A percentile compares a stretch with the other conserved stretches of the same genome.
Evolutionary conservation across 2,888 invertebrate genomes (phyloP).

Genomic region (Mythimna impura): DNA sequence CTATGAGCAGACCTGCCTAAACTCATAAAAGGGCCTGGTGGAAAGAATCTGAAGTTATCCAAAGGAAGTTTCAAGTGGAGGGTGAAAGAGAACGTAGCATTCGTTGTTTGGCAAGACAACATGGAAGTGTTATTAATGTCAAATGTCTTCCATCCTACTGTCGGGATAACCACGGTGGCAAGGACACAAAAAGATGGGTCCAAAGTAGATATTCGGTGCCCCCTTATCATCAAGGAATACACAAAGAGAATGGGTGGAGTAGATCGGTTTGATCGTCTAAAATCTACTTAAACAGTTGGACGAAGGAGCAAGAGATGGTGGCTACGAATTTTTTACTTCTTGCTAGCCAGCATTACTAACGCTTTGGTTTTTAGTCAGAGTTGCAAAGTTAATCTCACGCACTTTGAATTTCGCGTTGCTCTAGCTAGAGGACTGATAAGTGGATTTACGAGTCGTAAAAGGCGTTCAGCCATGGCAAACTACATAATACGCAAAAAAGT

Average conservation of each 20-base stretch:
- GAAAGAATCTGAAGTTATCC: constrained; percentile 21
- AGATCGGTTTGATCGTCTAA: too few relatives aligned
- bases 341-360: constrained; percentile 49
- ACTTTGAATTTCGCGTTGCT: constrained; percentile 22
- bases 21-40: constrained; percentile 15
- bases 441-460: constrained; percentile 24
- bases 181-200: constrained; percentile 46
- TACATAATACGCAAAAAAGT: constrained; percentile 21
- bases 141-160: constrained; percentile 16
- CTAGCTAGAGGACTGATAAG: constrained; percentile 27
- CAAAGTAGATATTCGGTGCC: constrained; percentile 21
- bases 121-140: constrained; percentile 27
- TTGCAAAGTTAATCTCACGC: constrained; percentile 14
- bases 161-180: constrained; percentile 21
- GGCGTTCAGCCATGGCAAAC: constrained; percentile 23
- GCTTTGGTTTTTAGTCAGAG: constrained; percentile 32
- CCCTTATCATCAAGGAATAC: neutral
- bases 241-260: too few relatives aligned
- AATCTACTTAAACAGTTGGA: too few relatives aligned
- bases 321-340: constrained; percentile 48
- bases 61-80: constrained; percentile 25
- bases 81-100: constrained; percentile 25
- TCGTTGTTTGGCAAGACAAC: constrained; percentile 22
- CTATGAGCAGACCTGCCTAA: constrained; percentile 1
- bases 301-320: constrained; percentile 30